Conservation (phyloP, 1,140 invertebrate genomes). For the Papilio polyxenes region DNA sequence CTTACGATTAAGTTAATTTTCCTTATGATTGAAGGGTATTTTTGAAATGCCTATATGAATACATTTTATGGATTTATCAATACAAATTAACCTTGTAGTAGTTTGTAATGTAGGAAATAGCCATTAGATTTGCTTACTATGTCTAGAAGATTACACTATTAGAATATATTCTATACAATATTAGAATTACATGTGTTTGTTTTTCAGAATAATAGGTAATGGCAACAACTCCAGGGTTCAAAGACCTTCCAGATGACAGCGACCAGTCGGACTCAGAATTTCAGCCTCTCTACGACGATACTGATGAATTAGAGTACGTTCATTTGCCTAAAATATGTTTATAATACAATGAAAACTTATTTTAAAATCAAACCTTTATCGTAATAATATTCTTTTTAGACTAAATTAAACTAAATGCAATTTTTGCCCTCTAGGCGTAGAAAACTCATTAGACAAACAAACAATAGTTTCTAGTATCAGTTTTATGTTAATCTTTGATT, state of each 20-base stretch:
- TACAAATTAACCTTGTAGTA: too few relatives aligned
- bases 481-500: too few relatives aligned
- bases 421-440: too few relatives aligned
- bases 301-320: slow-evolving; percentile 70
- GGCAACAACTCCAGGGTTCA: slow-evolving; percentile 55
- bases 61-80: too few relatives aligned
- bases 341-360: background rate
- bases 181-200: background rate
- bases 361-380: background rate
- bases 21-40: background rate
- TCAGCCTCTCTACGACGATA: slow-evolving; percentile 66
- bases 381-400: background rate
- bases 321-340: background rate
- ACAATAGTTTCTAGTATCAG: too few relatives aligned
- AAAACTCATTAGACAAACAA: too few relatives aligned
- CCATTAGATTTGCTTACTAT: too few relatives aligned
- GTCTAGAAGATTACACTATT: too few relatives aligned
- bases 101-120: too few relatives aligned
- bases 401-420: too few relatives aligned
- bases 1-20: background rate
- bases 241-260: slow-evolving; percentile 55
- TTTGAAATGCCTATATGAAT: background rate
- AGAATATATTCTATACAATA: too few relatives aligned
- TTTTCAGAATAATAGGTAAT: slow-evolving; percentile 48
- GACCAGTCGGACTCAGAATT: slow-evolving; percentile 66